phyloP scores from a whole-genome alignment of 2,888 invertebrate genomes.

The Apotomis capreana region DNA sequence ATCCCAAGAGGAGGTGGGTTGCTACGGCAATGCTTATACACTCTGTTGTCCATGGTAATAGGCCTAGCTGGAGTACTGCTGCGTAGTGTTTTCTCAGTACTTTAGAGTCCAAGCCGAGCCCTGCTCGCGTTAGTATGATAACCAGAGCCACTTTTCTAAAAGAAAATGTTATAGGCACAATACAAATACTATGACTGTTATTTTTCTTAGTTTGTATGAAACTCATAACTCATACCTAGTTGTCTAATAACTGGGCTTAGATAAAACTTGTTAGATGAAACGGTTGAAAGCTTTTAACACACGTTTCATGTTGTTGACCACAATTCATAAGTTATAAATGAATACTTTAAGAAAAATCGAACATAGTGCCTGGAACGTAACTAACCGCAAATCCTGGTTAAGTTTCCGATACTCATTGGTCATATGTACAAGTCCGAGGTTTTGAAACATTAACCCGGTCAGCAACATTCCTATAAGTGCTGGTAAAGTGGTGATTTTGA shows the following conservation, averaged over 20 bases:
- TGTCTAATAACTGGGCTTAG: no score
- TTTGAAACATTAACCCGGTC: constrained; percentile 87
- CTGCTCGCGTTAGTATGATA: constrained; percentile 92
- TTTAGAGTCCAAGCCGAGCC: constrained; percentile 90
- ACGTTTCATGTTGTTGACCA: no score
- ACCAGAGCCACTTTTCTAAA: constrained; percentile 91
- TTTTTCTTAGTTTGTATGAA: no score
- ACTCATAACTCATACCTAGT: no score
- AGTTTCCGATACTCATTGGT: constrained; percentile 85
- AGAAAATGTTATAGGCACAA: constrained; percentile 36
- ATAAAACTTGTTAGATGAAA: no score
- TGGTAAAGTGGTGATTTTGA: constrained; percentile 87
- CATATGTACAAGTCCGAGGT: constrained; percentile 84
- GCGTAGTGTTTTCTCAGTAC: constrained; percentile 88
- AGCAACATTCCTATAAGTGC: constrained; percentile 90
- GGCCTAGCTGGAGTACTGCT: constrained; percentile 88
- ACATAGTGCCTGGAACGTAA: constrained; percentile 51
- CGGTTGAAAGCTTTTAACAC: no score
- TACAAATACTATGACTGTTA: no score
- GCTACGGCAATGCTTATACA: constrained; percentile 84
- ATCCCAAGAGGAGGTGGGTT: constrained; percentile 86
- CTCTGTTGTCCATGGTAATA: constrained; percentile 91
- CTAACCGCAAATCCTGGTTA: constrained; percentile 85
- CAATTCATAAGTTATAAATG: no score
- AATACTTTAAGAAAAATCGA: no score